Evolutionary conservation across 1,140 invertebrate species (phyloP), one percentile per base, ranked within the genome.

Genomic region (Chymomyza costata): DNA sequence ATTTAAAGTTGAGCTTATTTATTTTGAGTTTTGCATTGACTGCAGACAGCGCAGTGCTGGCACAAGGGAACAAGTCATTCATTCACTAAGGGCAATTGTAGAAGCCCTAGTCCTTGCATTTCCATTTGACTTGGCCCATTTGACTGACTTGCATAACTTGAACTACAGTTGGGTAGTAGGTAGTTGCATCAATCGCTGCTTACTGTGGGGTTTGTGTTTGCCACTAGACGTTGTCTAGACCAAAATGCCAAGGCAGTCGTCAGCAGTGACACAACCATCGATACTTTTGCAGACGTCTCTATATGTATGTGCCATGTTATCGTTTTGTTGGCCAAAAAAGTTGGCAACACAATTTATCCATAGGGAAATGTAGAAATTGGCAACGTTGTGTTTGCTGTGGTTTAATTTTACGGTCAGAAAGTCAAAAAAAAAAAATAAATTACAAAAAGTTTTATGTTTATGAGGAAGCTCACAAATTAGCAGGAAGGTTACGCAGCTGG

Each of bases 1-100:
- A 69, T 76, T 70, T 76, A 76, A 76, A 76, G 70, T 76, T 76
- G 39, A 58, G 56, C 62, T 55, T 76, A 70, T 76, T 76, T 76
- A 76, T 76, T 67, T 62, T 58, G 32, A 58, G 49, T 62, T n/a
- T 65, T 51, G 16, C 32, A 35, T 3, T 8, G 21, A 3, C 21
- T 47, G 69, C 70, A 40, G 56, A 43, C 61, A 45, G 45, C n/a
- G n/a, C n/a, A n/a, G n/a, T n/a, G n/a, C n/a, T n/a, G n/a, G n/a
- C n/a, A n/a, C n/a, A n/a, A n/a, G n/a, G n/a, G n/a, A n/a, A n/a
- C n/a, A n/a, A n/a, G n/a, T n/a, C n/a, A n/a, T n/a, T n/a, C n/a
- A n/a, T n/a, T n/a, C n/a, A n/a, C n/a, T n/a, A n/a, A n/a, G n/a
- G n/a, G n/a, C n/a, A n/a, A n/a, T n/a, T n/a, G n/a, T n/a, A n/a